These are phyloP conservation scores for Petrocephalus zakoni DNA, from an alignment of 2,113 vertebrate species.

Conservation along the genomic window DNA sequence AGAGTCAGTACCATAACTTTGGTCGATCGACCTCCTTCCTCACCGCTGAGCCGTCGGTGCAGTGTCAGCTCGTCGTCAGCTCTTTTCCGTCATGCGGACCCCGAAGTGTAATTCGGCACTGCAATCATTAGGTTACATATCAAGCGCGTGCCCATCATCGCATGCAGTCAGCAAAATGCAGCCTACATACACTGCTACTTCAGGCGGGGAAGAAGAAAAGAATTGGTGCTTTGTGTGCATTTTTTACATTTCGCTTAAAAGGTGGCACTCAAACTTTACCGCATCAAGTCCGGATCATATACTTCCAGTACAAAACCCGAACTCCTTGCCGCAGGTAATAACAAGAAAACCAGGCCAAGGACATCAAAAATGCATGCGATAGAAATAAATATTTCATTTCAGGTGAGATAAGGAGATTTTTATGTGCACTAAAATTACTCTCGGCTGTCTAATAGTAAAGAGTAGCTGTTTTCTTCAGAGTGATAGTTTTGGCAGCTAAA, in stretches of 20 bases:
- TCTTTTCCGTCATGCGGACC: not conserved
- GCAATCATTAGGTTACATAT: not conserved
- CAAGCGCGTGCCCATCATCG: not conserved
- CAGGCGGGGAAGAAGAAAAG: not conserved
- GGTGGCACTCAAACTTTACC: not conserved
- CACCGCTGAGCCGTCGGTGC: not conserved
- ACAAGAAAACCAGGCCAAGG: not conserved
- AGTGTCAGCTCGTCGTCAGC: not conserved
- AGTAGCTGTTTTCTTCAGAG: not conserved
- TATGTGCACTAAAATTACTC: not conserved
- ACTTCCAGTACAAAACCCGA: not conserved
- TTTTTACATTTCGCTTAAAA: not conserved
- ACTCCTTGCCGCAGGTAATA: not conserved
- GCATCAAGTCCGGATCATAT: not conserved
- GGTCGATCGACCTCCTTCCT: not conserved
- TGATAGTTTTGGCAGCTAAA: not conserved
- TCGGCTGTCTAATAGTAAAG: not conserved
- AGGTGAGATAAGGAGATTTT: not conserved
- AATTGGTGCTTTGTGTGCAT: not conserved
- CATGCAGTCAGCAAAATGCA: not conserved
- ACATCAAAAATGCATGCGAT: constrained; percentile 1
- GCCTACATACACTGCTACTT: not conserved
- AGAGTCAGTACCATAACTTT: not conserved
- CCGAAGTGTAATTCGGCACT: not conserved
- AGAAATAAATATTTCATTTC: constrained; percentile 3